Evolutionary conservation across 2,797 vertebrate genomes (phyloP).

Genomic region (Spheniscus humboldti): DNA sequence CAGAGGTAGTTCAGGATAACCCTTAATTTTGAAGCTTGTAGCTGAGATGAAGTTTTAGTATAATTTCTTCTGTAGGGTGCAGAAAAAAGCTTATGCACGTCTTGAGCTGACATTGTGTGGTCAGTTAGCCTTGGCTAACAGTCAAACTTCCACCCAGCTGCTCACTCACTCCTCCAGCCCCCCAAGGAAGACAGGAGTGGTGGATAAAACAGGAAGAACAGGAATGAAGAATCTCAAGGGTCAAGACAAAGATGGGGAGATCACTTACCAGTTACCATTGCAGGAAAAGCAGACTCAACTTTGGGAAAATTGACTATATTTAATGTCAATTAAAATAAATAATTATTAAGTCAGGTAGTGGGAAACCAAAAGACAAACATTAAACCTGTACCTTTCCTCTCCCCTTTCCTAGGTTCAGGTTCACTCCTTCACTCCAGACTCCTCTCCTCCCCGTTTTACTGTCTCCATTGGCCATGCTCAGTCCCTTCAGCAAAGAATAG

Average conservation of each 20-base stretch:
- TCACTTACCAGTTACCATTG: neutral
- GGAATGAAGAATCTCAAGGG: neutral
- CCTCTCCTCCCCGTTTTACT: neutral
- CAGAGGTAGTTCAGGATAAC: neutral
- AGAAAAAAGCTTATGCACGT: neutral
- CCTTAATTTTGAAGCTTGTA: neutral
- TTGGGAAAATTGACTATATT: neutral
- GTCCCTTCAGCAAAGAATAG: neutral
- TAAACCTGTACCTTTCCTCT: neutral
- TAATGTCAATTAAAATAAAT: neutral
- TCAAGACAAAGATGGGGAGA: neutral
- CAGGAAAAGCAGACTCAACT: neutral
- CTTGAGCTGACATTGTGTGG: neutral
- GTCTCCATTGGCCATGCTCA: rapidly evolving
- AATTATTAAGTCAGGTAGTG: neutral
- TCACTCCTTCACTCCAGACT: neutral
- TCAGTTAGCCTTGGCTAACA: neutral
- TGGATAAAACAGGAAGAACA: neutral
- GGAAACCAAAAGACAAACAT: neutral
- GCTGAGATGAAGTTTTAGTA: neutral
- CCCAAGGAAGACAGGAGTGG: neutral
- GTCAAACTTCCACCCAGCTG: neutral
- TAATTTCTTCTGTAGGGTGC: neutral
- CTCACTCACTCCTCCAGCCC: neutral
- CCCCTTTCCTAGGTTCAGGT: neutral